Base-by-base conservation (phyloP, 2,797 vertebrate species). In the Muscicapa comitata region DNA sequence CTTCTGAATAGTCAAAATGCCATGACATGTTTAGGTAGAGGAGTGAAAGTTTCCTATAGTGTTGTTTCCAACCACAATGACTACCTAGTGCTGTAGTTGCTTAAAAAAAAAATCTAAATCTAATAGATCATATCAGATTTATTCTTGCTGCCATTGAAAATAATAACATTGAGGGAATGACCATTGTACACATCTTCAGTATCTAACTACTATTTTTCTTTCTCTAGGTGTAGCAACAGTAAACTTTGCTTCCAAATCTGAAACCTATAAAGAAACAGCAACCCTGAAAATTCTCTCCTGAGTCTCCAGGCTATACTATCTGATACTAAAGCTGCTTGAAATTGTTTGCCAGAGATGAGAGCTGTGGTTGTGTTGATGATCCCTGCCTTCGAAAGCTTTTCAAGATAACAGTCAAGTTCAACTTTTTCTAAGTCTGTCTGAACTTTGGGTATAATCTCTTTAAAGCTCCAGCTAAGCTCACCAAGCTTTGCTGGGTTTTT, bases 241-340 rank as follows among this genome's bases (percentile, higher is more conserved):
- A 93, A 97, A 95, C 92, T 82, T 89, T 90, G 45, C 88, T 95
- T 97, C 92, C 82, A 97, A 96, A 96, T 87, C 93, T 96, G 86
- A 94, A 91, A 66, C 91, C 76, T 93, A 61, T 79, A 92, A 88
- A 94, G 76, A 94, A 90, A 96, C 50, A 55, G 31, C 40, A 54
- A 54, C 35, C 62, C 77, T 58, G 73, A 95, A 96, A 95, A 95
- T 94, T 94, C 84, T 93, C 89, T 89, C 89, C 85, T 42, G n/a
- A 68, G 72, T 92, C 81, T 66, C 80, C 78, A 59, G n/a, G 85
- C 85, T 86, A 88, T 45, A 83, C 23, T 83, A 95, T 96, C 94
- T 97, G 85, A 95, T 93, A 94, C 86, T 97, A 97, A 98, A 98
- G 97, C 96, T 96, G 86, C 94, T 97, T 97, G 97, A 96, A 97